Percentiles rank a stretch among this genome's conserved stretches.
These are phyloP conservation scores for Eretmocerus hayati DNA, from an alignment of 2,888 invertebrate species.

Conservation along the genomic window DNA sequence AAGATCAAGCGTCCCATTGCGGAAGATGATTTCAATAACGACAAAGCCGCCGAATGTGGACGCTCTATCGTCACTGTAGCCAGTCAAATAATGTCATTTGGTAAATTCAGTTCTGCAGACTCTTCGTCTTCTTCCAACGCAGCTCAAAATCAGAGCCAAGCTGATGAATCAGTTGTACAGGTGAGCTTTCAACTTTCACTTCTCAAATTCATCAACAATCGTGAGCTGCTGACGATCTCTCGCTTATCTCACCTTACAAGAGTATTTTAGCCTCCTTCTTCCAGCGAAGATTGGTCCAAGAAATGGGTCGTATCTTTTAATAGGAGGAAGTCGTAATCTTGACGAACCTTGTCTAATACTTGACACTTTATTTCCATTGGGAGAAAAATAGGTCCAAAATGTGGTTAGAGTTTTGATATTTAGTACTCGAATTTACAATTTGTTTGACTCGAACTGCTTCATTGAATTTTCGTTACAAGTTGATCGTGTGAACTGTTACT, in stretches of 20 bases:
- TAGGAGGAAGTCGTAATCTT: too few species aligned
- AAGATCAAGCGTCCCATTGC: slow-evolving; percentile 47
- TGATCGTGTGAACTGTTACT: too few species aligned
- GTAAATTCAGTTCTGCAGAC: slow-evolving; percentile 25
- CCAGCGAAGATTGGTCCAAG: not conserved
- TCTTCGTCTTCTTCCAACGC: not conserved
- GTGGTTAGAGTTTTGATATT: too few species aligned
- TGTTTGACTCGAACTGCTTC: too few species aligned
- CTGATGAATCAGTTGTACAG: not conserved
- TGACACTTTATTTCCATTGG: too few species aligned
- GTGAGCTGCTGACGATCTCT: not conserved
- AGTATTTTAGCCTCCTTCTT: not conserved
- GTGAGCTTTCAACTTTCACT: too few species aligned
- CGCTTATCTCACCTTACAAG: not conserved
- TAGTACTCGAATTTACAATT: too few species aligned
- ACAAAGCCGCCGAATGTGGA: slow-evolving; percentile 61
- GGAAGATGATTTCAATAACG: slow-evolving; percentile 58
- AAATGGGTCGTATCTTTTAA: too few species aligned
- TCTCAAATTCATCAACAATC: too few species aligned
- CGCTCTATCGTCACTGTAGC: slow-evolving; percentile 55
- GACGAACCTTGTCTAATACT: too few species aligned
- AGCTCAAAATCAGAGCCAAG: not conserved
- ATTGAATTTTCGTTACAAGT: too few species aligned
- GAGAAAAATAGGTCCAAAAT: too few species aligned
- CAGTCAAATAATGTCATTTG: slow-evolving; percentile 40